Percentiles rank a stretch among this genome's conserved stretches.
phyloP scores from a whole-genome alignment of 2,113 vertebrate genomes.

The Agelaius tricolor region DNA sequence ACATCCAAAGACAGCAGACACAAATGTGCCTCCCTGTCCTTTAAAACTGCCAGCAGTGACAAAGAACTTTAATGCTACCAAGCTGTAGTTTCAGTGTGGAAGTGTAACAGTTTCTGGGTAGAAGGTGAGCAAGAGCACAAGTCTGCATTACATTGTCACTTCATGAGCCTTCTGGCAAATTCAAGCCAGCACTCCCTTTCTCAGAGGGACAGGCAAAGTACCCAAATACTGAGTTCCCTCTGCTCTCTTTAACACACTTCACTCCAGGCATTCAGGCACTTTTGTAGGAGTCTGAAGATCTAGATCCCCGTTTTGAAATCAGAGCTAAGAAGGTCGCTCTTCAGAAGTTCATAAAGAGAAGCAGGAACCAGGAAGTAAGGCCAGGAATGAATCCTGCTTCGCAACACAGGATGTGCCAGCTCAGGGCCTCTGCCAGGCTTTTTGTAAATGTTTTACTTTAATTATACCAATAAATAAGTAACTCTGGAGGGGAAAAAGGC shows the following conservation, averaged over 20 bases:
- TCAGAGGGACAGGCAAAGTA: not conserved
- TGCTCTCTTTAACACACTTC: not conserved
- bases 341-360: not conserved
- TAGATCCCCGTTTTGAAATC: not conserved
- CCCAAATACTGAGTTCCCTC: not conserved
- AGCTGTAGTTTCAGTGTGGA: not conserved
- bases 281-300: not conserved
- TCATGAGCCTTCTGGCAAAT: not conserved
- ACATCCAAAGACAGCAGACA: not conserved
- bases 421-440: not conserved
- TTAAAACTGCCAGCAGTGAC: not conserved
- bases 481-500: not conserved
- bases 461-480: not conserved
- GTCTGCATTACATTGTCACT: not conserved
- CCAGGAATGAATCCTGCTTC: not conserved
- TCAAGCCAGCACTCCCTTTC: not conserved
- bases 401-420: not conserved
- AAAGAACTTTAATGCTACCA: not conserved
- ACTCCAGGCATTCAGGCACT: not conserved
- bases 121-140: not conserved
- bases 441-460: not conserved
- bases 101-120: not conserved
- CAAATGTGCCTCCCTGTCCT: not conserved
- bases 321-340: not conserved
- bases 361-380: constrained; percentile 16